Evolutionary conservation across 2,797 vertebrate species (phyloP), one percentile per base, ranked within the genome.

Genomic region (Scarus forsteni): DNA sequence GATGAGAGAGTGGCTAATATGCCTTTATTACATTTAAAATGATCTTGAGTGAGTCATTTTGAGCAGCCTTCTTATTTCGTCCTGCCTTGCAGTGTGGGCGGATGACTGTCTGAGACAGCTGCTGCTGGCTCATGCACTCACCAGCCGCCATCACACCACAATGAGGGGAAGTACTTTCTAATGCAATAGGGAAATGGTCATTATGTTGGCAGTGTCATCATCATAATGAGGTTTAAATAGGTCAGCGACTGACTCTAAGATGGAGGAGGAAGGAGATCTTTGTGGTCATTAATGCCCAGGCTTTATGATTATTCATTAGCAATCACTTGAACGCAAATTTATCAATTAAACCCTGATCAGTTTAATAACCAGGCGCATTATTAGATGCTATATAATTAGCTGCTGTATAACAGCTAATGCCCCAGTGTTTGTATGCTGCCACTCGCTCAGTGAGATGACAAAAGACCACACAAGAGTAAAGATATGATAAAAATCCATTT

Each of bases 401-500:
- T 48, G 44, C 10, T 48, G 54, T 61, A 8, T 15, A 35, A 59
- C 63, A 40, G 56, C 56, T 53, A 42, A 43, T 56, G 39, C 27
- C 10, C 15, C 34, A 7, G 46, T 71, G 39, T 69, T 73, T 79
- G 60, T 66, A 27, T 16, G 45, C 54, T 52, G 48, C 38, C 16
- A 55, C 43, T 65, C 48, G 3, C n/a, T 54, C 11, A 36, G 61
- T 35, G 38, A 68, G 67, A 78, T 75, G 71, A 85, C 66, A 68
- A 80, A 81, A 45, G 53, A 77, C 43, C 10, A 9, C 62, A 54
- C 63, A 56, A 75, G 56, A 85, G 45, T 76, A 57, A 43, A 62
- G 58, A 80, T 77, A 61, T 70, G 67, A 85, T 83, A 88, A 85
- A 87, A 85, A 78, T 85, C 82, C 59, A 91, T 92, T 90, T 88